These are phyloP conservation scores for Venustaconcha ellipsiformis DNA, from an alignment of 1,140 invertebrate genomes.

Conservation along the genomic window DNA sequence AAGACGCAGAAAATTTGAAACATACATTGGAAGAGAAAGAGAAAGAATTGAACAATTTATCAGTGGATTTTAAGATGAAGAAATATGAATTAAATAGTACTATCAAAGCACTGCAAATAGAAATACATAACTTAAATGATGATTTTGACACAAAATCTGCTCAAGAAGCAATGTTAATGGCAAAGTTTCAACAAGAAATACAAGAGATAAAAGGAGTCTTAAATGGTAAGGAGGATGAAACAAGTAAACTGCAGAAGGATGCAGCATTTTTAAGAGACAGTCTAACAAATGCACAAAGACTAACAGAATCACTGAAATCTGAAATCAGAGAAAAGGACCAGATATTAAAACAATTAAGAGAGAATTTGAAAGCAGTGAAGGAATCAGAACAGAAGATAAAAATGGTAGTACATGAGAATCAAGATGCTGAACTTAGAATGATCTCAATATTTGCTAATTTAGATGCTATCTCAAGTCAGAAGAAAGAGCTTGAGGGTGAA, in stretches of 20 bases:
- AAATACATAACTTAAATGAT: constrained; percentile 27
- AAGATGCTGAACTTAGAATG: background rate
- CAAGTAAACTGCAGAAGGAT: constrained; percentile 16
- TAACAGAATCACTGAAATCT: constrained; percentile 22
- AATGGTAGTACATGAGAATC: background rate
- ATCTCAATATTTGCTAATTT: background rate
- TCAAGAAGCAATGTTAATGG: constrained; percentile 23
- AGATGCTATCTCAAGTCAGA: constrained; percentile 4
- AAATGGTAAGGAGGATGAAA: constrained; percentile 23
- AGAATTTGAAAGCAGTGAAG: constrained; percentile 16
- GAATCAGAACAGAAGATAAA: constrained; percentile 17
- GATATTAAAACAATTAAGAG: constrained; percentile 9
- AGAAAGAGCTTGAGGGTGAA: constrained; percentile 7
- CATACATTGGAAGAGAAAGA: too few relatives aligned
- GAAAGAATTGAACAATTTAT: too few relatives aligned
- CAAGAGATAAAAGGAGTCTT: constrained; percentile 15
- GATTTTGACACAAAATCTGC: constrained; percentile 9
- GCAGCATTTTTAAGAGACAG: constrained; percentile 22
- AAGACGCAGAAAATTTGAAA: constrained; percentile 5
- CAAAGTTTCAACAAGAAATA: constrained; percentile 26
- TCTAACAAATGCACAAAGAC: constrained; percentile 31
- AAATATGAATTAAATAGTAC: constrained; percentile 1
- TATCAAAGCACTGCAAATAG: constrained; percentile 18
- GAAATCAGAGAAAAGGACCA: constrained; percentile 27
- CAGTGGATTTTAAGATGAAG: too few relatives aligned